A percentile compares a stretch with the other conserved stretches of the same genome.
Conservation (phyloP, 2,113 vertebrate genomes). For the Cricetomys ansorgei region DNA sequence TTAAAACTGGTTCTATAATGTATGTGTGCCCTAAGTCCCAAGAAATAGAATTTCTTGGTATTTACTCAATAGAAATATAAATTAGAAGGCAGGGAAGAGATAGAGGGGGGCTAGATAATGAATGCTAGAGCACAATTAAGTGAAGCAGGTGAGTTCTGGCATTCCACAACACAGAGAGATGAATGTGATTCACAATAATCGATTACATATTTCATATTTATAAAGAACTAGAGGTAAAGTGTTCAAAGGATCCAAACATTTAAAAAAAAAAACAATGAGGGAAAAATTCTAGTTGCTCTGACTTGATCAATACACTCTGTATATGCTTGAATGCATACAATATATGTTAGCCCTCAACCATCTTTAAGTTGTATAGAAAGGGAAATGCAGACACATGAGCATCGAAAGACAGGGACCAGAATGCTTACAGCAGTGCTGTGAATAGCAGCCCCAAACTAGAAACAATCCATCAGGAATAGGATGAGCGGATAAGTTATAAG, state of each 20-base stretch:
- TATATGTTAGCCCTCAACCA: background rate
- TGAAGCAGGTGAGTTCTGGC: accelerated
- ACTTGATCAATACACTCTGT: too few species aligned
- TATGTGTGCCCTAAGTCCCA: background rate
- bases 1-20: background rate
- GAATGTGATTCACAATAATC: background rate
- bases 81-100: background rate
- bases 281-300: background rate
- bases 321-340: background rate
- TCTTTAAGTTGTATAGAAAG: background rate
- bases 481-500: background rate
- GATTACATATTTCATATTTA: too few species aligned
- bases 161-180: background rate
- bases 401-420: background rate
- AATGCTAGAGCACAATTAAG: background rate
- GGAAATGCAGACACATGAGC: background rate
- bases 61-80: background rate
- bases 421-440: background rate
- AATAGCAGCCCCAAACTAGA: background rate
- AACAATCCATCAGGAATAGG: background rate
- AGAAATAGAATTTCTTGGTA: background rate
- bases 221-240: background rate
- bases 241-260: background rate
- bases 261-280: background rate
- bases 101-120: background rate